These are phyloP conservation scores for Tyrophagus putrescentiae DNA, from an alignment of 1,140 invertebrate species.

Conservation along the genomic window DNA sequence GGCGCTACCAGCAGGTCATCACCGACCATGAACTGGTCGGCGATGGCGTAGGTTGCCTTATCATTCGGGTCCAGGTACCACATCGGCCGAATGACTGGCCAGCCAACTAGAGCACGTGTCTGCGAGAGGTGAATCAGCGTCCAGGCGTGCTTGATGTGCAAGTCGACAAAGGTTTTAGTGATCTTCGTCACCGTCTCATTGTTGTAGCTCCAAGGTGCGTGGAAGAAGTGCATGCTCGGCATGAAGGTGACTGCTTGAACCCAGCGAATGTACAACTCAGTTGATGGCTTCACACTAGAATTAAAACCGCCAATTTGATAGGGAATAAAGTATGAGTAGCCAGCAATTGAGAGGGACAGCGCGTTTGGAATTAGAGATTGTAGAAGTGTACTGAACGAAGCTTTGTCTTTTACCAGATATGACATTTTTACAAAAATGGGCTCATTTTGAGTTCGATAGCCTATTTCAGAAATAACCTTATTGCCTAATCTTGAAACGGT, in stretches of 20 bases:
- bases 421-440: constrained; percentile 72
- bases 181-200: background rate
- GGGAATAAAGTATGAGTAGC: constrained; percentile 67
- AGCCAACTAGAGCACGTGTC: constrained; percentile 30
- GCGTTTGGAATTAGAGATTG: constrained; percentile 58
- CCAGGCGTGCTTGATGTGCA: constrained; percentile 38
- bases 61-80: constrained; percentile 37
- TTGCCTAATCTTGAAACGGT: constrained; percentile 43
- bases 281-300: constrained; percentile 38
- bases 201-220: constrained; percentile 56
- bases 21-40: constrained; percentile 56
- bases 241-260: constrained; percentile 69
- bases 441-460: constrained; percentile 51
- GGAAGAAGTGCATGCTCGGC: constrained; percentile 72
- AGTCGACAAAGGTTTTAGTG: background rate
- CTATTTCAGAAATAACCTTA: constrained; percentile 52
- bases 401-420: constrained; percentile 66
- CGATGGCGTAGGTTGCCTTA: constrained; percentile 29
- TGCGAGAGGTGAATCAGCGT: constrained; percentile 38
- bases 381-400: constrained; percentile 53
- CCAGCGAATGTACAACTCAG: constrained; percentile 76
- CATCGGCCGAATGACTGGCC: constrained; percentile 33
- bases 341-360: constrained; percentile 49
- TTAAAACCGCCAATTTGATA: constrained; percentile 86
- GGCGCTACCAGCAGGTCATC: constrained; percentile 71